Evolutionary conservation across 1,140 invertebrate species (phyloP).

Genomic region (Wasmannia auropunctata): DNA sequence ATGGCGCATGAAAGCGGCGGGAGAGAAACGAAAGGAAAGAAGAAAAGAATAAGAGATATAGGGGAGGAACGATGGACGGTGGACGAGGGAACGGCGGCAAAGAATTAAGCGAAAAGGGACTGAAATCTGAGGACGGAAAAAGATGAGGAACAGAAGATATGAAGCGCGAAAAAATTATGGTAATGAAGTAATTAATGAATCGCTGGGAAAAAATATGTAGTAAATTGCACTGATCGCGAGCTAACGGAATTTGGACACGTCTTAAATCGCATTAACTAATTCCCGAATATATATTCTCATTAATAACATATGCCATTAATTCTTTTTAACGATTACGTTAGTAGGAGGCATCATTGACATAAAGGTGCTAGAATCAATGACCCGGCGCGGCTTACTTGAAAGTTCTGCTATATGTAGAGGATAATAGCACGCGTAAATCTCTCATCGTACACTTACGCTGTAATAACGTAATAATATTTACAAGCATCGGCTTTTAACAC

Average conservation of each 20-base stretch:
- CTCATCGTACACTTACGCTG: slow-evolving; percentile 1
- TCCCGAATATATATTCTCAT: neutral
- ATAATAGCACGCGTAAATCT: slow-evolving; percentile 37
- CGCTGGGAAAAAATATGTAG: neutral
- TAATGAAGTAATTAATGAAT: neutral
- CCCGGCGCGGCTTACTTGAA: neutral
- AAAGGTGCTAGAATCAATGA: neutral
- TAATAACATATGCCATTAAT: neutral
- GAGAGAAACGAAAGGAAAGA: neutral
- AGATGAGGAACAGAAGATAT: neutral
- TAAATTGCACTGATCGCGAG: neutral
- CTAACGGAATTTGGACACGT: neutral
- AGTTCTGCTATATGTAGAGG: neutral
- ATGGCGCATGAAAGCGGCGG: neutral
- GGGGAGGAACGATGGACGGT: neutral
- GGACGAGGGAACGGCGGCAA: neutral
- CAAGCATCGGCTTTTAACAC: slow-evolving; percentile 39
- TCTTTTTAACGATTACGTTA: neutral
- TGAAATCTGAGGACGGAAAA: slow-evolving; percentile 18
- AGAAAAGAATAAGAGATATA: slow-evolving; percentile 3
- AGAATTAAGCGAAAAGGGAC: slow-evolving; percentile 6
- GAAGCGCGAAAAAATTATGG: slow-evolving; percentile 1
- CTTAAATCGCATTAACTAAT: neutral
- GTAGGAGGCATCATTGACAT: neutral
- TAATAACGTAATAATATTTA: slow-evolving; percentile 42